A percentile compares a stretch with the other conserved stretches of the same genome.
phyloP scores from a whole-genome alignment of 37 sponge, comb jelly and placozoan species.

The Petrosia ficiformis region DNA sequence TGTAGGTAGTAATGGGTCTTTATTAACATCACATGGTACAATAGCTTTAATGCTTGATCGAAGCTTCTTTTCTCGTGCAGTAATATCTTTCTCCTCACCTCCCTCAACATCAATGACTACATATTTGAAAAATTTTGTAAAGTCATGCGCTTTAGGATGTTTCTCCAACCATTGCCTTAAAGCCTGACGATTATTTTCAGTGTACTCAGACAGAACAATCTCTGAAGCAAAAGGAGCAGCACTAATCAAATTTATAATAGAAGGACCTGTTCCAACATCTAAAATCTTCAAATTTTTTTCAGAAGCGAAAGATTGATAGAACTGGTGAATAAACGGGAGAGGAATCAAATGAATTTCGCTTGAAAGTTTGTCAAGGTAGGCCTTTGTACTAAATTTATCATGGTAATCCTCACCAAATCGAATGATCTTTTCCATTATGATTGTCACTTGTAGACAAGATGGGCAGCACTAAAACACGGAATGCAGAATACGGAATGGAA shows the following conservation, averaged over 20 bases:
- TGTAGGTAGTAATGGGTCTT: conserved; percentile 4
- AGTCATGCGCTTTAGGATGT: conserved; percentile 26
- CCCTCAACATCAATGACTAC: conserved; percentile 42
- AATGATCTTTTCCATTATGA: too few relatives aligned
- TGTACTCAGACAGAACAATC: conserved; percentile 46
- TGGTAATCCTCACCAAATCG: too few relatives aligned
- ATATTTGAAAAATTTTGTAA: conserved; percentile 18
- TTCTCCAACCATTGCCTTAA: conserved; percentile 20
- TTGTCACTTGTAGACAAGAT: too few relatives aligned
- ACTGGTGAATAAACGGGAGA: too few relatives aligned
- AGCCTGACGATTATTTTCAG: conserved; percentile 4
- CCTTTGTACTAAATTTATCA: too few relatives aligned
- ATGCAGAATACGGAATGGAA: too few relatives aligned
- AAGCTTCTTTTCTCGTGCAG: conserved; percentile 7
- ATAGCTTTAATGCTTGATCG: conserved; percentile 28
- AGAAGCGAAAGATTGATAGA: too few relatives aligned
- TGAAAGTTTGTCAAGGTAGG: too few relatives aligned
- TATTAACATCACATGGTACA: conserved; percentile 30
- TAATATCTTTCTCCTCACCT: conserved; percentile 3
- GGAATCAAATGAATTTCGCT: background rate
- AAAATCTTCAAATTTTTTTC: conserved; percentile 27
- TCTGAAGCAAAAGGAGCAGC: conserved; percentile 22
- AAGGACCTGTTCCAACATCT: conserved; percentile 34
- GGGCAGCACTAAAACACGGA: too few relatives aligned
- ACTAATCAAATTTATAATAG: conserved; percentile 9